These are phyloP conservation scores for Leptobrachium ailaonicum DNA, from an alignment of 2,113 vertebrate genomes.

Conservation along the genomic window DNA sequence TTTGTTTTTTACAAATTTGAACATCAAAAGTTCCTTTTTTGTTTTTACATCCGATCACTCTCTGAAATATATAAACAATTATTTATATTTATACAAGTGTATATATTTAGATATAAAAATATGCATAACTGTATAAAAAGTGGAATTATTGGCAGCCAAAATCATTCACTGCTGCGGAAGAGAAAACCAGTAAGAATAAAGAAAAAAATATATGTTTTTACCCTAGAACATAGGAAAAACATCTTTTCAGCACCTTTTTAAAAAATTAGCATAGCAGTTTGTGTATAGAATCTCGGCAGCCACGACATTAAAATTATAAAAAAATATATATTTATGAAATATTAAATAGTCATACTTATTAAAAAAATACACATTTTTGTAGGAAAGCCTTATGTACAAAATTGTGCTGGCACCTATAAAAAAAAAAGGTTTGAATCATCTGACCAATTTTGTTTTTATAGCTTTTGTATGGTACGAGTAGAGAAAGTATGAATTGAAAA, in stretches of 20 bases:
- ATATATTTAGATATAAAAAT: conserved; percentile 48
- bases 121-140: conserved; percentile 40
- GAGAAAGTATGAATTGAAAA: background rate
- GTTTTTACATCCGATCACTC: conserved; percentile 43
- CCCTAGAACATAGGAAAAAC: background rate
- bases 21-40: conserved; percentile 22
- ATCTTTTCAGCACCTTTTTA: conserved; percentile 21
- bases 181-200: background rate
- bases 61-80: conserved; percentile 47
- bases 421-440: background rate
- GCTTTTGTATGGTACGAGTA: background rate
- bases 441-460: background rate
- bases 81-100: conserved; percentile 42
- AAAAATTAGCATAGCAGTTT: conserved; percentile 25
- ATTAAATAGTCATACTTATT: conserved; percentile 28
- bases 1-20: conserved; percentile 32
- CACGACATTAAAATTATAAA: conserved; percentile 8
- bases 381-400: background rate
- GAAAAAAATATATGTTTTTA: background rate
- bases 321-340: conserved; percentile 22
- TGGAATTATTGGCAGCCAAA: conserved; percentile 18
- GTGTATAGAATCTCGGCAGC: conserved; percentile 9
- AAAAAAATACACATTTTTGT: conserved; percentile 23
- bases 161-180: conserved; percentile 10
- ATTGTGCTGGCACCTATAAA: background rate